A percentile compares a stretch with the other conserved stretches of the same genome.
These are phyloP conservation scores for Leptinotarsa rubiginosa DNA, from an alignment of 2,888 invertebrate genomes.

Conservation along the genomic window DNA sequence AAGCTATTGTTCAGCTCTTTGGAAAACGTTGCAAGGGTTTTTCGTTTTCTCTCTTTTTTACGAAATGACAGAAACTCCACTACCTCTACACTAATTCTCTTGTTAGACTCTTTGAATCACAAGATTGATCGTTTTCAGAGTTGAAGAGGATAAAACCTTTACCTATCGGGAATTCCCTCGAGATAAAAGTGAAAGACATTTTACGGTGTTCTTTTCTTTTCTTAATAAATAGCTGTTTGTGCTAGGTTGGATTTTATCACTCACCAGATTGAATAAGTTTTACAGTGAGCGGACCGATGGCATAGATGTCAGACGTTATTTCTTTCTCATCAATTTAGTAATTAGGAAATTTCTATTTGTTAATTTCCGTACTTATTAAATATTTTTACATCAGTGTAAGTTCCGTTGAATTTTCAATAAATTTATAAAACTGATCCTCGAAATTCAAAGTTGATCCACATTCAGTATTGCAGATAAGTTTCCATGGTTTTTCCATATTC, in stretches of 20 bases:
- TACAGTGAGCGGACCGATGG: neutral
- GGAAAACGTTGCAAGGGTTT: constrained; percentile 49
- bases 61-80: constrained; percentile 51
- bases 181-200: constrained; percentile 5
- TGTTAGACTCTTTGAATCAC: constrained; percentile 46
- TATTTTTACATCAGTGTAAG: too few relatives aligned
- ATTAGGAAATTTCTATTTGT: too few relatives aligned
- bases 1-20: constrained; percentile 52
- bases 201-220: neutral
- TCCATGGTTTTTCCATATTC: constrained; percentile 12
- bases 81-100: constrained; percentile 49
- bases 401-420: too few relatives aligned
- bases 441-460: neutral
- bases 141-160: constrained; percentile 38
- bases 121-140: constrained; percentile 44
- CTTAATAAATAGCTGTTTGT: constrained; percentile 5
- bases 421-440: too few relatives aligned
- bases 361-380: too few relatives aligned
- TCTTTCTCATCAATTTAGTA: too few relatives aligned
- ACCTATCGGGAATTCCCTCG: constrained; percentile 11
- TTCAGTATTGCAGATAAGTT: neutral
- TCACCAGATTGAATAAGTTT: neutral
- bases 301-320: neutral
- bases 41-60: constrained; percentile 47
- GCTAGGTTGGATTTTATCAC: constrained; percentile 2